Evolutionary conservation across 1,140 invertebrate species (phyloP).

Genomic region (Lucilia sericata): DNA sequence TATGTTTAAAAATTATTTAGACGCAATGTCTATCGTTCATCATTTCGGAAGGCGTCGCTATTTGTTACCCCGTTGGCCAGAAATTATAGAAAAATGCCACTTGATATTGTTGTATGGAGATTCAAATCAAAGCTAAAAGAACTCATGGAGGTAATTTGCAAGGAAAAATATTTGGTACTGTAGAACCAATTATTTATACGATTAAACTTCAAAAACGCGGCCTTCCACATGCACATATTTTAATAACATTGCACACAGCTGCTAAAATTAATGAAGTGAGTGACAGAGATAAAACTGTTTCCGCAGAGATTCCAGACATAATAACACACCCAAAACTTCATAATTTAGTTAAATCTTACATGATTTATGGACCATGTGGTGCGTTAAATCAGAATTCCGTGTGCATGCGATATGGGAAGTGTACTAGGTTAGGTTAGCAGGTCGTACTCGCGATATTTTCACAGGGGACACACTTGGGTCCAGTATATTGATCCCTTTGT

Average conservation of each 20-base stretch:
- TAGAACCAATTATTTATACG: background rate
- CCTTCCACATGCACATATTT: too few species aligned
- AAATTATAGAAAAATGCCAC: background rate
- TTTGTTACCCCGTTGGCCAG: background rate
- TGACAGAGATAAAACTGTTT: slow-evolving; percentile 15
- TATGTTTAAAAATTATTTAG: slow-evolving; percentile 29
- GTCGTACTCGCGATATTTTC: too few species aligned
- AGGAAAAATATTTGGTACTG: background rate
- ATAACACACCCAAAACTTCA: background rate
- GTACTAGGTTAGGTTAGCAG: too few species aligned
- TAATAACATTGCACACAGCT: too few species aligned
- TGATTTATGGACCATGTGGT: slow-evolving; percentile 19
- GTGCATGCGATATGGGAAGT: background rate
- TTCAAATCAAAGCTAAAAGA: slow-evolving; percentile 33
- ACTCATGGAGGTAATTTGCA: background rate
- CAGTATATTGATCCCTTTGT: too few species aligned
- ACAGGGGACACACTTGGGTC: too few species aligned
- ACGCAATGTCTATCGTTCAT: slow-evolving; percentile 28
- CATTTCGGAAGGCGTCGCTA: slow-evolving; percentile 26
- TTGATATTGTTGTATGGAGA: background rate
- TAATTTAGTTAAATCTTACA: background rate
- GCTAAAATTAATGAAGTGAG: too few species aligned
- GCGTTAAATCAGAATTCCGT: background rate
- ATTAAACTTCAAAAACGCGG: slow-evolving; percentile 19
- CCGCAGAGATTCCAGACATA: background rate